Evolutionary conservation across 2,113 vertebrate species (phyloP).

Genomic region (Notothenia rossii): DNA sequence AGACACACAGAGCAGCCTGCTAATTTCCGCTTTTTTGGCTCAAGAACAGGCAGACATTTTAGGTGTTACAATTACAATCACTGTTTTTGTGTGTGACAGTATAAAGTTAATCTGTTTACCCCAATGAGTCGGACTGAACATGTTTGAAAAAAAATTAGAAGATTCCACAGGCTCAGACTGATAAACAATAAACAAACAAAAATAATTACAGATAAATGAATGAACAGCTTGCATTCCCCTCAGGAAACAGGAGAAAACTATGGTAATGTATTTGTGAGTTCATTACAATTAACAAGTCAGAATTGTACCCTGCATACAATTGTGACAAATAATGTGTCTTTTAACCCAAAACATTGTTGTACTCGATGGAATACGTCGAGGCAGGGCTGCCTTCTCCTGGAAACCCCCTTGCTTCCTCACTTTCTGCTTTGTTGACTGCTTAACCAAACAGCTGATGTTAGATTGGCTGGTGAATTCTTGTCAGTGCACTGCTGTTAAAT

Average conservation of each 20-base stretch:
- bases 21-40: constrained; percentile 4
- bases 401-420: constrained; percentile 8
- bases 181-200: constrained; percentile 41
- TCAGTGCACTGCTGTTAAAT: constrained; percentile 31
- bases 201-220: constrained; percentile 28
- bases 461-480: constrained; percentile 39
- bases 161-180: neutral
- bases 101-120: neutral
- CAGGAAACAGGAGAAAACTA: constrained; percentile 15
- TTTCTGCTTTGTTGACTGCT: constrained; percentile 56
- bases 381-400: constrained; percentile 2
- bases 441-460: constrained; percentile 55
- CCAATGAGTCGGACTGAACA: neutral
- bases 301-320: neutral
- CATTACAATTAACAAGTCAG: neutral
- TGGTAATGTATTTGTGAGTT: neutral
- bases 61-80: neutral
- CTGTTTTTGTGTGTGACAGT: neutral
- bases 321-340: neutral
- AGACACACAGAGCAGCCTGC: neutral
- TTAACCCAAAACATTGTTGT: constrained; percentile 10
- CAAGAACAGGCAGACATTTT: neutral
- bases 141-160: no score
- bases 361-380: constrained; percentile 33
- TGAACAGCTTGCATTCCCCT: neutral